Conservation (phyloP, 2,888 invertebrate genomes). For the Halocaridina rubra region DNA sequence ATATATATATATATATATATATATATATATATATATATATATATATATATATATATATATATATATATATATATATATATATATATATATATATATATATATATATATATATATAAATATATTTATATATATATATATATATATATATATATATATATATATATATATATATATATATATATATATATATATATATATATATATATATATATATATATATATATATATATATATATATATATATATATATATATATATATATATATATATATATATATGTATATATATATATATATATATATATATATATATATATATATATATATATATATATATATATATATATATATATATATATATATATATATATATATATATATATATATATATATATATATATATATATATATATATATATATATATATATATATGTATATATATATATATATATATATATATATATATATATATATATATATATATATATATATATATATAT, state of each 20-base stretch:
- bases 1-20: background rate
- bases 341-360: background rate
- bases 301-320: background rate
- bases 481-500: background rate
- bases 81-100: background rate
- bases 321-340: background rate
- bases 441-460: background rate
- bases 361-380: background rate
- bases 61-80: background rate
- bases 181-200: background rate
- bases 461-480: background rate
- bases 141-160: background rate
- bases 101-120: background rate
- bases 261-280: background rate
- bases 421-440: background rate
- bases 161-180: background rate
- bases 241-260: background rate
- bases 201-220: background rate
- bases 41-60: background rate
- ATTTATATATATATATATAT: background rate
- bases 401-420: background rate
- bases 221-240: background rate
- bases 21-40: background rate
- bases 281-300: background rate
- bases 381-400: background rate